Evolutionary conservation across 2,797 vertebrate genomes (phyloP).

Genomic region (Emydoidea blandingii): DNA sequence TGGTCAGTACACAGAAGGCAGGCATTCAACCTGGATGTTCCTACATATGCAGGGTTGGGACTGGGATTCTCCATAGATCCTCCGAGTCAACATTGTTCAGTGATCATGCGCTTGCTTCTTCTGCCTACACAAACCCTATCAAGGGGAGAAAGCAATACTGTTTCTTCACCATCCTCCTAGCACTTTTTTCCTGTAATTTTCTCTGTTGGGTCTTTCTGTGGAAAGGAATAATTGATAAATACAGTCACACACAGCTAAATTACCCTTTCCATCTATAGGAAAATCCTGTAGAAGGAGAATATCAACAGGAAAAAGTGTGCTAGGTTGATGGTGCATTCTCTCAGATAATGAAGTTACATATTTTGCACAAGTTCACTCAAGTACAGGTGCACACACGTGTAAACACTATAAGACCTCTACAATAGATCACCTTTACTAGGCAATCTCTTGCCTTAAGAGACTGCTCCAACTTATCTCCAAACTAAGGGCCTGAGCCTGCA

Average conservation of each 20-base stretch:
- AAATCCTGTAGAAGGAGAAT: not conserved
- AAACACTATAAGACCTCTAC: not conserved
- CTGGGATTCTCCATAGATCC: not conserved
- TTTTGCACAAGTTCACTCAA: not conserved
- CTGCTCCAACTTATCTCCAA: not conserved
- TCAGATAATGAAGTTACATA: not conserved
- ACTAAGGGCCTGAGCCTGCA: not conserved
- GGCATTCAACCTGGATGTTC: not conserved
- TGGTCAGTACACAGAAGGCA: not conserved
- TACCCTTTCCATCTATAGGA: not conserved
- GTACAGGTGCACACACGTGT: accelerated
- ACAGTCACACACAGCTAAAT: not conserved
- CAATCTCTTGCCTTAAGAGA: not conserved
- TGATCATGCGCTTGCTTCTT: not conserved
- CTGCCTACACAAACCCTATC: not conserved
- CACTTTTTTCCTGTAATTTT: not conserved
- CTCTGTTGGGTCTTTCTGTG: not conserved
- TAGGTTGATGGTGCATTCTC: not conserved
- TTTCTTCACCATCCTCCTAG: not conserved
- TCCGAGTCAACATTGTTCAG: not conserved
- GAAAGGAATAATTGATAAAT: not conserved
- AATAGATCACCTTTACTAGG: not conserved
- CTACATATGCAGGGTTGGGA: not conserved
- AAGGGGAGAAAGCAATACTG: not conserved
- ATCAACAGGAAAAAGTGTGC: not conserved